phyloP scores from a whole-genome alignment of 1,140 invertebrate species.

The Procambarus clarkii region DNA sequence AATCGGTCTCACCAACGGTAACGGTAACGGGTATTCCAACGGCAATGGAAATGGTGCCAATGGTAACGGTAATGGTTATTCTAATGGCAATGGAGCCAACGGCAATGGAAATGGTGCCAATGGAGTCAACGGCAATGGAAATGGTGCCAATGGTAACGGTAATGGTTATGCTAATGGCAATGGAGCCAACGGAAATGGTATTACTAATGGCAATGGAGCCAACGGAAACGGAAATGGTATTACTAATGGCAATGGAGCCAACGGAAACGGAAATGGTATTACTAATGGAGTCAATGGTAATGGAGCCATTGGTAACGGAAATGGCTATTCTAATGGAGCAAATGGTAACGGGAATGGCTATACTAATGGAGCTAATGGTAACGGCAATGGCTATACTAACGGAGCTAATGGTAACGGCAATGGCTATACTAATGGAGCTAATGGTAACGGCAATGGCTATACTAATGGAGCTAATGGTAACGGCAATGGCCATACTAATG shows the following conservation, averaged over 20 bases:
- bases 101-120: constrained; percentile 14
- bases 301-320: not conserved
- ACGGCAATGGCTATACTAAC: not conserved
- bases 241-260: not conserved
- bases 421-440: not conserved
- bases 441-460: not conserved
- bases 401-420: constrained; percentile 18
- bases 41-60: not conserved
- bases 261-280: not conserved
- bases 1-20: not conserved
- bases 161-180: not conserved
- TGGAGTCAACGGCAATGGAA: constrained; percentile 6
- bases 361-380: constrained; percentile 18
- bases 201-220: not conserved
- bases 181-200: constrained; percentile 7
- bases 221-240: not conserved
- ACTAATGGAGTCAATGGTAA: not conserved
- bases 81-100: not conserved
- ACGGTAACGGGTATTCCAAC: not conserved
- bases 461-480: not conserved
- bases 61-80: not conserved
- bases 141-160: not conserved
- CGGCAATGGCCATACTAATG: not conserved
- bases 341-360: not conserved
- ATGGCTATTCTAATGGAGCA: not conserved